Base-by-base conservation (phyloP, 2,888 invertebrate species). In the Griposia aprilina region DNA sequence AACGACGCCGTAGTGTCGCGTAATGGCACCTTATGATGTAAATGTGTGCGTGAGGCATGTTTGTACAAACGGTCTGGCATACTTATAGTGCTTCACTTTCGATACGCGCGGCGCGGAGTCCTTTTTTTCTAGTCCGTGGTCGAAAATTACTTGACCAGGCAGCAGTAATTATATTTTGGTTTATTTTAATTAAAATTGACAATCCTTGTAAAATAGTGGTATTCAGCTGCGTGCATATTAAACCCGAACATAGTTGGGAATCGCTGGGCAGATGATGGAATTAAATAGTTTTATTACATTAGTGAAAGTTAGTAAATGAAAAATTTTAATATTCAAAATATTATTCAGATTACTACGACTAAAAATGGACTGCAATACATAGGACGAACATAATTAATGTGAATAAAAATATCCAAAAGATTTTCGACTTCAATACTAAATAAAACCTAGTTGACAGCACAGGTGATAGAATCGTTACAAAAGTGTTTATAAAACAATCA, bases 401-500 rank as follows among this genome's bases (percentile, higher is more conserved):
- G n/a, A n/a, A n/a, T n/a, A 6, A 55, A 36, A 41, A 15, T 0
- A 26, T 30, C 13, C 23, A 26, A 59, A 26, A 57, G 0, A 68
- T 77, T 79, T 86, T 78, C 63, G 71, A 83, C 72, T 79, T 67
- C 57, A 81, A 68, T 69, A 76, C 75, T 57, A 57, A 68, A 67
- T 67, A 76, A 83, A 78, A 80, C 73, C 67, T 73, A 81, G 41
- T 50, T 55, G 86, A 82, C 88, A 88, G 87, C 80, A 82, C 59
- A 81, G 78, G 84, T 84, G 88, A 78, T 26, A 74, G 59, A 57
- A 65, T 72, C 62, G 17, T 76, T 77, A 83, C 59, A 83, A 82
- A 80, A 77, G 87, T 86, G 79, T 71, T 82, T 84, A 76, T 84
- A 77, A 88, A 91, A 90, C 83, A 88, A 89, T 87, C 71, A 82